These are phyloP conservation scores for Adelosebastes latens DNA, from an alignment of 2,797 vertebrate genomes.

Conservation along the genomic window DNA sequence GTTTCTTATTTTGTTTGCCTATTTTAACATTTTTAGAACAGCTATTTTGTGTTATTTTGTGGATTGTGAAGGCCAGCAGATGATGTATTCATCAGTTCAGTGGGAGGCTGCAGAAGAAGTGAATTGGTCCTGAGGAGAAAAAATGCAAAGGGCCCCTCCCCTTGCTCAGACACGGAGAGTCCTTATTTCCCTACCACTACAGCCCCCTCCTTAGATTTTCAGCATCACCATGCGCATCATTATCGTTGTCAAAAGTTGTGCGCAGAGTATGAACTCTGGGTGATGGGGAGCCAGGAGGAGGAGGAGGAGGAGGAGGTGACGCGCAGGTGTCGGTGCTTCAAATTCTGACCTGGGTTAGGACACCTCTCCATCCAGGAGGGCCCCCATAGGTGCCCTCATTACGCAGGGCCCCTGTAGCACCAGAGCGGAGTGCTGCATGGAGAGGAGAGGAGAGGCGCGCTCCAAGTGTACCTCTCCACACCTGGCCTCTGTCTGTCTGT, in stretches of 20 bases:
- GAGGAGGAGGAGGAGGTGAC: slow-evolving; percentile 25
- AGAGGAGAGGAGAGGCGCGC: slow-evolving; percentile 69
- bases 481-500: slow-evolving; percentile 74
- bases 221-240: slow-evolving; percentile 71
- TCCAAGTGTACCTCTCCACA: slow-evolving; percentile 60
- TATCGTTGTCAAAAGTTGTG: slow-evolving; percentile 77
- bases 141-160: slow-evolving; percentile 27
- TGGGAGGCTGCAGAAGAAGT: slow-evolving; percentile 43
- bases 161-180: not conserved
- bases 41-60: not conserved
- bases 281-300: slow-evolving; percentile 20
- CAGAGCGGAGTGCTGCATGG: slow-evolving; percentile 44
- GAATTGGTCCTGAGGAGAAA: slow-evolving; percentile 55
- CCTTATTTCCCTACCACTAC: slow-evolving; percentile 53
- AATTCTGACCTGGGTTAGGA: slow-evolving; percentile 76
- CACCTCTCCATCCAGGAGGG: slow-evolving; percentile 80
- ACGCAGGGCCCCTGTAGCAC: slow-evolving; percentile 74
- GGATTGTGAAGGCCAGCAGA: slow-evolving; percentile 25
- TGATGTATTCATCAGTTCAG: slow-evolving; percentile 44
- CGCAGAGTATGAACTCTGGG: slow-evolving; percentile 57
- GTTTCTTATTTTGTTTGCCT: not conserved
- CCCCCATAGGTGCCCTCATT: slow-evolving; percentile 83
- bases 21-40: not conserved
- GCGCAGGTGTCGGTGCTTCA: slow-evolving; percentile 67
- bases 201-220: slow-evolving; percentile 57